A percentile compares a stretch with the other conserved stretches of the same genome.
These are phyloP conservation scores for Lagodon rhomboides DNA, from an alignment of 2,797 vertebrate genomes.

Conservation along the genomic window DNA sequence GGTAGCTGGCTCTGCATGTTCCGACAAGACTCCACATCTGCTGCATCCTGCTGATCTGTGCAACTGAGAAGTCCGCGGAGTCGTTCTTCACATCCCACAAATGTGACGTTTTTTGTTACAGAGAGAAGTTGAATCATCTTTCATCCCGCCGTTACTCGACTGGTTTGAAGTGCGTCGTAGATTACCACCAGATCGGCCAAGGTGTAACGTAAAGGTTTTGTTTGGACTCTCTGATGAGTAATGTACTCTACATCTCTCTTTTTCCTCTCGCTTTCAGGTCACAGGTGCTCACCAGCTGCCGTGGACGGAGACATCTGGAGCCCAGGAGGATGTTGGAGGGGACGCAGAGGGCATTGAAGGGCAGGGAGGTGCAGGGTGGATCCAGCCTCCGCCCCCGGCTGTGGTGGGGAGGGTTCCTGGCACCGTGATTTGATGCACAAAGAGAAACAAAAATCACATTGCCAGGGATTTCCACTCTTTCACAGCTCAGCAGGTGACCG, in stretches of 20 bases:
- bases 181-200: slow-evolving; percentile 34
- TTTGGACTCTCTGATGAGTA: slow-evolving; percentile 24
- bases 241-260: slow-evolving; percentile 40
- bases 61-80: slow-evolving; percentile 55
- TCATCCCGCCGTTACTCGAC: slow-evolving; percentile 15
- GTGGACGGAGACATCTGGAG: slow-evolving; percentile 60
- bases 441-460: slow-evolving; percentile 91
- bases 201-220: slow-evolving; percentile 31
- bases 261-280: slow-evolving; percentile 65
- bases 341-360: slow-evolving; percentile 37
- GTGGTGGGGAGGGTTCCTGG: slow-evolving; percentile 90
- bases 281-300: slow-evolving; percentile 77
- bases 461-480: slow-evolving; percentile 92
- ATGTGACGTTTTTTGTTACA: slow-evolving; percentile 24
- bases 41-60: slow-evolving; percentile 65
- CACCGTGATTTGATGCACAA: slow-evolving; percentile 91
- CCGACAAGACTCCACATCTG: slow-evolving; percentile 70
- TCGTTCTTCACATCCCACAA: slow-evolving; percentile 55
- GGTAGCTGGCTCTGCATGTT: slow-evolving; percentile 69
- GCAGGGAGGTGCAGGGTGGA: slow-evolving; percentile 38
- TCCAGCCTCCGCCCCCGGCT: slow-evolving; percentile 65
- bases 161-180: slow-evolving; percentile 29
- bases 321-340: slow-evolving; percentile 38
- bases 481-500: slow-evolving; percentile 78
- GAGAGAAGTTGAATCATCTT: slow-evolving; percentile 45